Evolutionary conservation across 2,797 vertebrate species (phyloP).

Genomic region (Pipistrellus pipistrellus): DNA sequence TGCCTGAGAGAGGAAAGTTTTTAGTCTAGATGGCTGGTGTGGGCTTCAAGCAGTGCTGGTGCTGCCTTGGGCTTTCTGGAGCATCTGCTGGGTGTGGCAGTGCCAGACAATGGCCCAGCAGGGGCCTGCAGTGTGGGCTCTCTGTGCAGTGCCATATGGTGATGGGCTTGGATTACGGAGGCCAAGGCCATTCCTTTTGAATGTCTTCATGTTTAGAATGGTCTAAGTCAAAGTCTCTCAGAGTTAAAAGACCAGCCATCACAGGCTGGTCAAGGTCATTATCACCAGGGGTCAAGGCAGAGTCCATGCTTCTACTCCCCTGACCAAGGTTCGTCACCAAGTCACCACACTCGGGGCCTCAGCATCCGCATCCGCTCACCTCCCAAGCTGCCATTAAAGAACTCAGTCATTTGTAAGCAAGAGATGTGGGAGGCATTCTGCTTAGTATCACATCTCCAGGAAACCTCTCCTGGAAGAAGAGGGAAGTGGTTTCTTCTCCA

Average conservation of each 20-base stretch:
- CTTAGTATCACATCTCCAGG: too few species aligned
- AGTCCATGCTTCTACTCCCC: too few species aligned
- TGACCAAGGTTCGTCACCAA: too few species aligned
- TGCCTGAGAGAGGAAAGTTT: too few species aligned
- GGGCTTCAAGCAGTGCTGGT: background rate
- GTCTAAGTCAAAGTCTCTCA: conserved; percentile 94
- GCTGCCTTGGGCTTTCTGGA: background rate
- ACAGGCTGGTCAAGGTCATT: conserved; percentile 92
- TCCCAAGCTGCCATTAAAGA: too few species aligned
- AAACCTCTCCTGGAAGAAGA: too few species aligned
- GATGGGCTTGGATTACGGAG: conserved; percentile 87
- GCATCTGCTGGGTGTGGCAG: conserved; percentile 54
- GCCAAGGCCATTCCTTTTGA: conserved; percentile 57
- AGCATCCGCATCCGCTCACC: too few species aligned
- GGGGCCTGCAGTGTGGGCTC: conserved; percentile 82
- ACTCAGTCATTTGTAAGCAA: too few species aligned
- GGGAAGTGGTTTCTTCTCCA: too few species aligned
- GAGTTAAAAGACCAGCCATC: conserved; percentile 90
- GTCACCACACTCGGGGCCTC: too few species aligned
- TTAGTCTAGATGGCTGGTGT: background rate
- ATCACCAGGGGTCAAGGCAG: conserved; percentile 93
- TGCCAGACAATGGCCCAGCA: conserved; percentile 37
- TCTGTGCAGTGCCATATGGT: conserved; percentile 82
- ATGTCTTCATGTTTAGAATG: conserved; percentile 88
- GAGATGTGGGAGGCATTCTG: too few species aligned